Base-by-base conservation (phyloP, 2,888 invertebrate genomes). In the Polydrusus pterygomalis region DNA sequence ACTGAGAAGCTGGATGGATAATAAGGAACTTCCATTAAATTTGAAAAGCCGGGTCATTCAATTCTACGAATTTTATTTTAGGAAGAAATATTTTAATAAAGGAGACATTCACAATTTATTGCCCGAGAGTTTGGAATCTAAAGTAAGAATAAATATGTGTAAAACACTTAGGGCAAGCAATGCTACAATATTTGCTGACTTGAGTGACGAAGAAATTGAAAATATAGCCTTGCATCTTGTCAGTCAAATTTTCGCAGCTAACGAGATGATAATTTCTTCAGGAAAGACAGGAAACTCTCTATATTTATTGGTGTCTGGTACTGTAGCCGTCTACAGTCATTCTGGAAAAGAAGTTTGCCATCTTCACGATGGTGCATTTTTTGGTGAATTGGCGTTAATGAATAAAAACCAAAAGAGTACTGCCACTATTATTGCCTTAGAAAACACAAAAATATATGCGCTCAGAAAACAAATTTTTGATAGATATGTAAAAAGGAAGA, bases 221-320 rank as follows among this genome's bases (percentile, higher is more conserved):
- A 86, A 89, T 0, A 88, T 92, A 43, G 88, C 92, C 0, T 87
- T 88, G 34, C 87, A 89, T 79, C 85, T 92, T 18, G 88, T 87
- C 51, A 88, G 89, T 8, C 92, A 92, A 83, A 88, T 92, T 38
- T 92, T 89, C 84, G 85, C 92, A 70, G 90, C 91, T 1, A 90
- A 91, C 74, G 92, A 93, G 82, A 85, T 90, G 18, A 90, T 93
- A 54, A 85, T 91, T 11, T 89, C 90, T 72, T 90, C 91, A 0
- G 91, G 91, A 0, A 89, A 89, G 13, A 84, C 87, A 15, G 92
- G 91, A 0, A 90, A 91, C 75, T 90, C 90, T 83, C 91, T 93
- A 91, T 93, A 90, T 84, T 92, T 93, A 80, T 87, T 93, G 34
- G 89, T 89, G 0, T 88, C 87, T 30, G 93, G 93, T 9, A 91